A percentile compares a stretch with the other conserved stretches of the same genome.
Conservation (phyloP, 2,113 vertebrate species). For the Epinephelus cyanopodus region DNA sequence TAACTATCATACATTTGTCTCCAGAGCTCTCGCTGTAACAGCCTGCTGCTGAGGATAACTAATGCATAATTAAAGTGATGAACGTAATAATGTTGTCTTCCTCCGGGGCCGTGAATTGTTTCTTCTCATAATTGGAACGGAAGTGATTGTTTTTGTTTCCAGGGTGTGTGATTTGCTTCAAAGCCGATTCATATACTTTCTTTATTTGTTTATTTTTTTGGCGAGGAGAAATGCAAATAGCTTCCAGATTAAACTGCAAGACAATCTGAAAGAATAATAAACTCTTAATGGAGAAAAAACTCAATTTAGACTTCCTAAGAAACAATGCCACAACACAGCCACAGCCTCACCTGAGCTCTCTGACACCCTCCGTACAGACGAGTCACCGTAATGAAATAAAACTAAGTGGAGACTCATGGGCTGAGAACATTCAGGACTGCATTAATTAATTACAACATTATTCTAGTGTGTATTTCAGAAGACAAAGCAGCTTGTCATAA, state of each 20-base stretch:
- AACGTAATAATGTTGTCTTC: conserved; percentile 23
- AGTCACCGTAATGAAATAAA: not conserved
- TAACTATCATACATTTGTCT: conserved; percentile 5
- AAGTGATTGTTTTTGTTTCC: conserved; percentile 14
- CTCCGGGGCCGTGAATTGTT: conserved; percentile 7
- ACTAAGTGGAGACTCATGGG: not conserved
- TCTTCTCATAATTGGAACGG: conserved; percentile 21
- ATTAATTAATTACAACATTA: not conserved
- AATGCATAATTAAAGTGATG: conserved; percentile 44
- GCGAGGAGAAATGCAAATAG: conserved; percentile 9
- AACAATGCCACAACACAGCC: not conserved
- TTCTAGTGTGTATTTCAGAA: not conserved
- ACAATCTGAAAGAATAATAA: not conserved
- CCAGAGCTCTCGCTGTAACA: not conserved
- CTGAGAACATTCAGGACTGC: not conserved
- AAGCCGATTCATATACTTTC: conserved; percentile 1
- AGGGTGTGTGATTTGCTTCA: conserved; percentile 23
- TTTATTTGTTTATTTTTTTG: conserved; percentile 7
- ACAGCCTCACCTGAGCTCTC: not conserved
- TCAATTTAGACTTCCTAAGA: conserved; percentile 27
- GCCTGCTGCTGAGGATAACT: conserved; percentile 11
- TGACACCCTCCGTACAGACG: too few species aligned
- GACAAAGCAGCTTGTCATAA: not conserved
- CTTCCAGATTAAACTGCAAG: conserved; percentile 12
- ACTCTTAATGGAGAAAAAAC: conserved; percentile 1